Base-by-base conservation (phyloP, 2,113 vertebrate species). In the Sisor rabdophorus region DNA sequence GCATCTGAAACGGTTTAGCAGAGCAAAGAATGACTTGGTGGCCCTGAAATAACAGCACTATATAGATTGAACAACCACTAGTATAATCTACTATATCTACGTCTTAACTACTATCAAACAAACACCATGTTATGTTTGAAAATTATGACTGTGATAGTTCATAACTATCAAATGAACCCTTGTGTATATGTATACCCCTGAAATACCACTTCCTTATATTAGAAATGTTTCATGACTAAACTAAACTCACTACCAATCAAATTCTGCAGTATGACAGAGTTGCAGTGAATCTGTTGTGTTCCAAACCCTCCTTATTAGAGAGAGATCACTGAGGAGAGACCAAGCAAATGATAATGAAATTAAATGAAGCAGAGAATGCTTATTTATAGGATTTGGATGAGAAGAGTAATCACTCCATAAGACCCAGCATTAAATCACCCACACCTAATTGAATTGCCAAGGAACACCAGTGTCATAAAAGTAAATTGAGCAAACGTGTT, bases 401-500 rank as follows among this genome's bases (percentile, higher is more conserved):
- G 56, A 22, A 59, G 61, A 72, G 58, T 72, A 54, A 78, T 80
- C 50, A 61, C 58, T 78, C 78, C 71, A 75, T 80, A 75, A 78
- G 59, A 11, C 44, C 54, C 26, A 40, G 48, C 79, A 70, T 32
- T 78, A 83, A 75, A 80, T 53, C 22, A 69, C 56, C 53, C 50
- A 52, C 65, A 54, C 30, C 48, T 48, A 75, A 70, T 65, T 69
- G 52, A 80, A 77, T 28, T 17, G 63, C 81, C 63, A 44, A 67
- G 64, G 61, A 71, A 74, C 48, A 75, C 58, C 32, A 80, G 75
- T 63, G 67, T 68, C 71, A 72, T 75, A 60, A 77, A 80, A 73
- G 24, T 64, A 83, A 75, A 83, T 72, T 71, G 71, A 74, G 77
- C 60, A 60, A 79, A 77, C 70, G 75, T 61, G 52, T 75, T 83